A percentile compares a stretch with the other conserved stretches of the same genome.
These are phyloP conservation scores for Spicauda simplicius DNA, from an alignment of 2,888 invertebrate species.

Conservation along the genomic window DNA sequence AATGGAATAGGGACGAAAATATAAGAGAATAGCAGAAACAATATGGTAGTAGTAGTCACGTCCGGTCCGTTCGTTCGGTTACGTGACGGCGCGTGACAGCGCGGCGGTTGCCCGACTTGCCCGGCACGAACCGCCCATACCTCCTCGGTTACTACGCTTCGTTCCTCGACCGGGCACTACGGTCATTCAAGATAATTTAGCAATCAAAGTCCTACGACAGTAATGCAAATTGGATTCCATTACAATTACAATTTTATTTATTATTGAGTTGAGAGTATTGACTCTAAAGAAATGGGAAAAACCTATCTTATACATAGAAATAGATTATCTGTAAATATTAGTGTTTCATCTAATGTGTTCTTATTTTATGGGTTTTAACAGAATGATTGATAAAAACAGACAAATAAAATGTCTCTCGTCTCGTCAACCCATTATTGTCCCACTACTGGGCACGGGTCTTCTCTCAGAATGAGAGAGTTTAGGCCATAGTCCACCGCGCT, in stretches of 20 bases:
- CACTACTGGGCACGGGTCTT: too few relatives aligned
- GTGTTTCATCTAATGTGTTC: too few relatives aligned
- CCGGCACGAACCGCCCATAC: conserved; percentile 21
- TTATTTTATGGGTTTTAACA: too few relatives aligned
- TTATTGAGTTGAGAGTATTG: too few relatives aligned
- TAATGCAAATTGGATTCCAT: conserved; percentile 1
- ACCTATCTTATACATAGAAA: too few relatives aligned
- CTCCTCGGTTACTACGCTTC: conserved; percentile 12
- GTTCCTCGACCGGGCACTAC: conserved; percentile 3
- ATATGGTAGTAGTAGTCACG: conserved; percentile 25
- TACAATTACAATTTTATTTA: not conserved
- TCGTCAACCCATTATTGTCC: too few relatives aligned
- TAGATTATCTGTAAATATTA: too few relatives aligned
- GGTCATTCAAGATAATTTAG: not conserved
- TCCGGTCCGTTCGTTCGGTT: conserved; percentile 20
- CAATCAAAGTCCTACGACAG: not conserved
- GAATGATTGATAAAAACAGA: too few relatives aligned
- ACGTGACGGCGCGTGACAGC: conserved; percentile 22
- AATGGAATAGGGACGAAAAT: not conserved
- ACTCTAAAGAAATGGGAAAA: too few relatives aligned
- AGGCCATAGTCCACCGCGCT: too few relatives aligned
- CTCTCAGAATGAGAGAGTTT: too few relatives aligned
- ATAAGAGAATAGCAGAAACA: not conserved
- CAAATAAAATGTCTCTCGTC: too few relatives aligned
- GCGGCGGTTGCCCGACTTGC: conserved; percentile 12